Evolutionary conservation across 2,888 invertebrate species (phyloP), one percentile per base, ranked within the genome.

Genomic region (Xylophagus ater): DNA sequence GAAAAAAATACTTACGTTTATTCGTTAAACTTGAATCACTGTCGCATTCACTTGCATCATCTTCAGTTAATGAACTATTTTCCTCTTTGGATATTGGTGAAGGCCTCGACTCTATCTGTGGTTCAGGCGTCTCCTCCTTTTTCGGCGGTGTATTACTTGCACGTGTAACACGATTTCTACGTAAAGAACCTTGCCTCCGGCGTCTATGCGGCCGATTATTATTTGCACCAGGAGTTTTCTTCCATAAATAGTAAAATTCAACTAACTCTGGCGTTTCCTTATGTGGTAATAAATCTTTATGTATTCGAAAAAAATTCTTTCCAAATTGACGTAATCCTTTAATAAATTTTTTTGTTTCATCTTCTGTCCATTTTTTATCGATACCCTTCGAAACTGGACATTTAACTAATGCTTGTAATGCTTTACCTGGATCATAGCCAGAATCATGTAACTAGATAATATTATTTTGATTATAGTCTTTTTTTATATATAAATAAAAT

Each of bases 221-320:
- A 64, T 90, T 89, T 46, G 97, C 97, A 55, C 92, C 92, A 14
- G 96, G 92, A 25, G 96, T 94, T 71, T 97, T 98, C 72, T 99
- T 99, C 98, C 98, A 98, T 59, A 94, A 73, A 69, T 98, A 98
- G 69, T 98, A 98, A 70, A 90, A 98, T 65, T 96, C 94, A 38
- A 98, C 94, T 57, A 98, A 69, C 63, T 98, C 96, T 40, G 92
- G 83, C 56, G 96, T 94, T 60, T 96, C 93, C 72, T 94, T 92
- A 63, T 94, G 90, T 40, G 96, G 92, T 52, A 98, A 71, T 51
- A 96, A 72, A 67, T 98, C 97, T 66, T 94, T 94, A 53, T 85
- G 77, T 56, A 98, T 98, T 58, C 92, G 82, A 68, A 93, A 93
- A 71, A 98, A 98, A 69, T 98, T 97, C 70, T 98, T 99, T 53